phyloP scores from a whole-genome alignment of 1,140 invertebrate species.

The Trypoxylus dichotomus region DNA sequence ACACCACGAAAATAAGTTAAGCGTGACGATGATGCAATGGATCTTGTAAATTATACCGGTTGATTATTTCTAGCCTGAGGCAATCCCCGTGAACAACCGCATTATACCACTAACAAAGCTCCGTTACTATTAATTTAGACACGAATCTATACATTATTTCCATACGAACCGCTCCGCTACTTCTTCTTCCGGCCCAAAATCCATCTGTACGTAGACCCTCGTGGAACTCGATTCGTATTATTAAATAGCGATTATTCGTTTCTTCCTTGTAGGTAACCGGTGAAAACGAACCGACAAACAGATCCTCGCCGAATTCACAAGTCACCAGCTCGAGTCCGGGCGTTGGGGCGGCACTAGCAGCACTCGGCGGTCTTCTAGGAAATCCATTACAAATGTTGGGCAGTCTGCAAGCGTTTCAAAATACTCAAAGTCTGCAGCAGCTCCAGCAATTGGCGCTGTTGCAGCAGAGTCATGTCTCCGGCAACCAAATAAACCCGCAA shows the following conservation, averaged over 20 bases:
- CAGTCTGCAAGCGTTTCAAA: slow-evolving; percentile 60
- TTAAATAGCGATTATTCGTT: slow-evolving; percentile 2
- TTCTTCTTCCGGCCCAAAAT: not conserved
- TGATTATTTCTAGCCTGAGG: slow-evolving; percentile 7
- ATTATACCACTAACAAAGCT: not conserved
- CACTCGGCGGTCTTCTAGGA: slow-evolving; percentile 60
- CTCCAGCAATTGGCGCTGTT: slow-evolving; percentile 76
- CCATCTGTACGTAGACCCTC: too few relatives aligned
- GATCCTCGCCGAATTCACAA: slow-evolving; percentile 60
- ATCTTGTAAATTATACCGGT: slow-evolving; percentile 28
- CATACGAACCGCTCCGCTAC: not conserved
- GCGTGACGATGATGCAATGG: slow-evolving; percentile 26
- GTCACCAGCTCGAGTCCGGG: slow-evolving; percentile 58
- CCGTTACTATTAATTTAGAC: slow-evolving; percentile 17
- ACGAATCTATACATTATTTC: not conserved
- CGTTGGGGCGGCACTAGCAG: slow-evolving; percentile 64
- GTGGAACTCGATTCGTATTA: not conserved
- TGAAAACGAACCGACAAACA: slow-evolving; percentile 55
- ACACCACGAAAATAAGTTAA: slow-evolving; percentile 19
- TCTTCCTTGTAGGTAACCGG: slow-evolving; percentile 52
- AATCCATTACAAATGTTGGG: slow-evolving; percentile 67
- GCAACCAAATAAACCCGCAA: slow-evolving; percentile 61
- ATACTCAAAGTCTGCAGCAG: slow-evolving; percentile 47
- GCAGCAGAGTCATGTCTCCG: slow-evolving; percentile 56
- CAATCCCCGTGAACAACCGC: slow-evolving; percentile 8